Conservation (phyloP, 2,888 invertebrate species). For the Hofmannophila pseudospretella region DNA sequence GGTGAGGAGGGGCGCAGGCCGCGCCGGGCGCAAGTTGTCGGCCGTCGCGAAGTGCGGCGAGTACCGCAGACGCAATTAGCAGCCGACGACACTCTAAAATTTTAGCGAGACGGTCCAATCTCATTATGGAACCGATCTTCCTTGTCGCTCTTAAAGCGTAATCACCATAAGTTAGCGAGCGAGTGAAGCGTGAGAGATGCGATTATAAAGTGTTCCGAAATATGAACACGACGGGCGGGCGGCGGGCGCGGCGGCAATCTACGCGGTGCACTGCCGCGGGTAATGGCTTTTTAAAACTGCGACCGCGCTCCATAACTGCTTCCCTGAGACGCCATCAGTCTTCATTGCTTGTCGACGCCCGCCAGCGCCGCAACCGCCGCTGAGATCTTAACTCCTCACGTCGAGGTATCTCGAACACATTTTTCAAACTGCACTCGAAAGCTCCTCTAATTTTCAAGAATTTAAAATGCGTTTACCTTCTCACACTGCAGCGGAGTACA, state of each 20-base stretch:
- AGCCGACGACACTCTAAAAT: conserved; percentile 73
- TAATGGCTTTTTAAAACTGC: conserved; percentile 78
- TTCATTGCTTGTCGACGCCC: conserved; percentile 78
- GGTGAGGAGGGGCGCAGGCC: conserved; percentile 15
- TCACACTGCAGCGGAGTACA: conserved; percentile 4
- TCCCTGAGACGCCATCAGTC: conserved; percentile 75
- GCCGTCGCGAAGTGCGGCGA: conserved; percentile 24
- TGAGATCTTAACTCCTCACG: conserved; percentile 68
- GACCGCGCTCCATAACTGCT: conserved; percentile 77
- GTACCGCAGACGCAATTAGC: conserved; percentile 69
- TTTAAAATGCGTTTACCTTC: conserved; percentile 13
- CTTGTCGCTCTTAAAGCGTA: conserved; percentile 75
- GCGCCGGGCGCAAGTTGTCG: conserved; percentile 12
- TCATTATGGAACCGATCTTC: conserved; percentile 75
- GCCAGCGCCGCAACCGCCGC: conserved; percentile 44
- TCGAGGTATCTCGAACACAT: conserved; percentile 49
- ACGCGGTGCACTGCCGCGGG: conserved; percentile 69
- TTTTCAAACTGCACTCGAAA: conserved; percentile 45
- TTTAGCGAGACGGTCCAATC: conserved; percentile 75
- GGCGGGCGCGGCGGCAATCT: conserved; percentile 51
- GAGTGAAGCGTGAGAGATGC: conserved; percentile 75
- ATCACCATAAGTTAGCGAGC: conserved; percentile 76
- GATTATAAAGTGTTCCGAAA: conserved; percentile 77
- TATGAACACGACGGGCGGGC: conserved; percentile 53
- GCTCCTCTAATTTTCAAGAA: conserved; percentile 37